Evolutionary conservation across 2,113 vertebrate genomes (phyloP).

Genomic region (Azemiops feae): DNA sequence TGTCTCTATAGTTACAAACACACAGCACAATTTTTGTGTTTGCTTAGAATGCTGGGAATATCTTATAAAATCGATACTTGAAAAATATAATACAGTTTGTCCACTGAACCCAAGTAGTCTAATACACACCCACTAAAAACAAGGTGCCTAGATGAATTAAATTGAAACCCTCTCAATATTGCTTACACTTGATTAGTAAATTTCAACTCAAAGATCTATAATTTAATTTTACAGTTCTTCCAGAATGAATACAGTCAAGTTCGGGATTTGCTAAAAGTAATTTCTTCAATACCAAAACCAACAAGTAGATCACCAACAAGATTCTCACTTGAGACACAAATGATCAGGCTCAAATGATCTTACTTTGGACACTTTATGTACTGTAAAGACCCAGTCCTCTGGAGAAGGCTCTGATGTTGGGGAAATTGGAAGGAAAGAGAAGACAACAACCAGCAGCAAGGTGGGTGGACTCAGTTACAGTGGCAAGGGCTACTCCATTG

Average conservation of each 20-base stretch:
- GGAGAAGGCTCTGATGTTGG: background rate
- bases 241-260: background rate
- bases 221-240: background rate
- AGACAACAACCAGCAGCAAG: background rate
- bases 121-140: background rate
- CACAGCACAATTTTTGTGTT: background rate
- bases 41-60: background rate
- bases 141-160: background rate
- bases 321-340: background rate
- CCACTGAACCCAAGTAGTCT: background rate
- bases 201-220: background rate
- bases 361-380: background rate
- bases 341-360: background rate
- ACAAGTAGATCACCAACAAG: background rate
- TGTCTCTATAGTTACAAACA: background rate
- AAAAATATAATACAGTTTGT: background rate
- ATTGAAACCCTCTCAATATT: no score
- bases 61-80: background rate
- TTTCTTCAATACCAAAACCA: background rate
- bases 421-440: background rate
- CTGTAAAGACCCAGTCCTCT: background rate
- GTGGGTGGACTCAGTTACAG: background rate
- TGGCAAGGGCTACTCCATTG: background rate
- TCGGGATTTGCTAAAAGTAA: background rate
- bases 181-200: background rate